Percentiles rank a stretch among this genome's conserved stretches.
phyloP scores from a whole-genome alignment of 2,113 vertebrate species.

The Climacteris rufus region DNA sequence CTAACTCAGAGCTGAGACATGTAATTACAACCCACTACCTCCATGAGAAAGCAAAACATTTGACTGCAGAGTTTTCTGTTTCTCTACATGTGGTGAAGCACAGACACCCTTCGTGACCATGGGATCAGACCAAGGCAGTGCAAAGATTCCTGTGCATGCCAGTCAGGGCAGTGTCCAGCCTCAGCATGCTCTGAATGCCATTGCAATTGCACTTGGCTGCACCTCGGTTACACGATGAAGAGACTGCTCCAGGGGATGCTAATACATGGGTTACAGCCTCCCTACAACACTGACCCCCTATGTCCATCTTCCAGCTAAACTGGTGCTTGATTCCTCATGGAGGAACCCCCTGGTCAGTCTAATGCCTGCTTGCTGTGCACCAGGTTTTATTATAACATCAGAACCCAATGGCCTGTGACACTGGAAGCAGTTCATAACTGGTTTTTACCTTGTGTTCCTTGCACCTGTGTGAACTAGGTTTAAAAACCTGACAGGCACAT shows the following conservation, averaged over 20 bases:
- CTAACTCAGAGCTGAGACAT: neutral
- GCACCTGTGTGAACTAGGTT: neutral
- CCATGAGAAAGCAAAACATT: neutral
- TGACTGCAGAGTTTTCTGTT: neutral
- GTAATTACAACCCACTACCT: neutral
- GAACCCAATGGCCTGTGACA: neutral
- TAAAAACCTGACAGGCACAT: neutral
- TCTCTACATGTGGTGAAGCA: neutral
- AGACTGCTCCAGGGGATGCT: neutral
- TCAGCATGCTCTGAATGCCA: neutral
- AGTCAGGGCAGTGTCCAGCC: neutral
- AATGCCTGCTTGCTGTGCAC: neutral
- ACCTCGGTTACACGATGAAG: accelerated
- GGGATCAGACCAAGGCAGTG: neutral
- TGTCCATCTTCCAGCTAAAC: neutral
- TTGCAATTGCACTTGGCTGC: neutral
- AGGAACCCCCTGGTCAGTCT: neutral
- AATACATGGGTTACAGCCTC: neutral
- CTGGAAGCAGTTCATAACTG: neutral
- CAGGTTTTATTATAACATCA: neutral
- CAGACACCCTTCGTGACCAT: accelerated
- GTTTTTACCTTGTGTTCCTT: neutral
- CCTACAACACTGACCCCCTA: neutral
- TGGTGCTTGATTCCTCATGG: neutral
- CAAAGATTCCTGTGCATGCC: neutral